Evolutionary conservation across 1,140 invertebrate species (phyloP).

Genomic region (Drosophila lini): DNA sequence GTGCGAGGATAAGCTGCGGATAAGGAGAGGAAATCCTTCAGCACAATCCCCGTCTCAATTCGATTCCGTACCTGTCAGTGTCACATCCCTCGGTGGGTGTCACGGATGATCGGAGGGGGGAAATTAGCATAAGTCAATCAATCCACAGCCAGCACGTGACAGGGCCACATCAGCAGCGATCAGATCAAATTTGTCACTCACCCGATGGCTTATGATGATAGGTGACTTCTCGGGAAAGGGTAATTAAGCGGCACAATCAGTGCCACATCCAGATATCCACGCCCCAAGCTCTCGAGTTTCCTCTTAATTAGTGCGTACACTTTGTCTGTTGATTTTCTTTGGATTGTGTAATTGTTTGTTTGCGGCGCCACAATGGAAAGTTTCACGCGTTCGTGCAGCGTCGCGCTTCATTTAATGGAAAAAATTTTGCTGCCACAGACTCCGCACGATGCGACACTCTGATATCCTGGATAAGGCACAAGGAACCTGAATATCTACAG

Average conservation of each 20-base stretch:
- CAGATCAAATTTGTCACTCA: constrained; percentile 45
- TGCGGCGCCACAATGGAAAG: constrained; percentile 40
- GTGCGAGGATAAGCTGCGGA: neutral
- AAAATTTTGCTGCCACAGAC: constrained; percentile 42
- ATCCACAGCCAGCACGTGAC: constrained; percentile 7
- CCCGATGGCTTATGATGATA: neutral
- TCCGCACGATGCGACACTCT: neutral
- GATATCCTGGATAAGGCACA: neutral
- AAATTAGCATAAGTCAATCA: constrained; percentile 75
- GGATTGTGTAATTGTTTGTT: constrained; percentile 35
- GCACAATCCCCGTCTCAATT: neutral
- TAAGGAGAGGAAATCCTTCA: neutral
- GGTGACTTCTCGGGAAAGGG: neutral
- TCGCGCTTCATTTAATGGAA: constrained; percentile 49
- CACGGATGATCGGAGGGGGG: constrained; percentile 9
- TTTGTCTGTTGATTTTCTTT: constrained; percentile 17
- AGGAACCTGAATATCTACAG: too few species aligned
- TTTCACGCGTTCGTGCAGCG: constrained; percentile 48
- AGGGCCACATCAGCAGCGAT: constrained; percentile 13
- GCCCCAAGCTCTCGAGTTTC: constrained; percentile 23
- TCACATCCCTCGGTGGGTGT: constrained; percentile 11
- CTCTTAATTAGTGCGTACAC: constrained; percentile 56
- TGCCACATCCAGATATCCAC: constrained; percentile 21
- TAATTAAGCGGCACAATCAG: constrained; percentile 66
- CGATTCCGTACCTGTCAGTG: constrained; percentile 27